Evolutionary conservation across 2,888 invertebrate species (phyloP).

Genomic region (Philaethria dido): DNA sequence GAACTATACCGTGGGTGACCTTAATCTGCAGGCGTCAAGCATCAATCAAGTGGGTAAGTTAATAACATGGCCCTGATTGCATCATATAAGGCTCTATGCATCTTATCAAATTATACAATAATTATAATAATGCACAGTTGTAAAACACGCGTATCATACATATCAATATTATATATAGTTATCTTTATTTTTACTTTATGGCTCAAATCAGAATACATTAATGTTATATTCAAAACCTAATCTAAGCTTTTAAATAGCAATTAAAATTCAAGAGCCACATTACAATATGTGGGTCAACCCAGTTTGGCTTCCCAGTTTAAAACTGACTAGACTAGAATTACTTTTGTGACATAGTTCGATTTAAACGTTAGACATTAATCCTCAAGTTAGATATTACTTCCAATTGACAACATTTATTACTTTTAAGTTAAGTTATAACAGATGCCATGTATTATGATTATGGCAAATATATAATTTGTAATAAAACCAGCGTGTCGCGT

Average conservation of each 20-base stretch:
- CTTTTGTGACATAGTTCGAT: constrained; percentile 10
- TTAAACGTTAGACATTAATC: constrained; percentile 9
- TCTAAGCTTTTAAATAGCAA: constrained; percentile 51
- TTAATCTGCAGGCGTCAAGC: constrained; percentile 40
- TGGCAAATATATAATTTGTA: not conserved
- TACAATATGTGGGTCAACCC: constrained; percentile 65
- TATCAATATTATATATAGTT: not conserved
- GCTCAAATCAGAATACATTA: not conserved
- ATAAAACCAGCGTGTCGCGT: not conserved
- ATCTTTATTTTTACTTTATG: not conserved
- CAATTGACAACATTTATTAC: not conserved
- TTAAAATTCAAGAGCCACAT: constrained; percentile 68
- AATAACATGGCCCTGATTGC: constrained; percentile 31
- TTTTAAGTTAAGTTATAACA: not conserved
- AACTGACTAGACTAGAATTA: constrained; percentile 34
- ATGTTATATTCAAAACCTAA: constrained; percentile 12
- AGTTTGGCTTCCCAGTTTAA: constrained; percentile 50
- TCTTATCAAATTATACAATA: constrained; percentile 19
- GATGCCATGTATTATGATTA: not conserved
- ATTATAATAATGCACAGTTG: not conserved
- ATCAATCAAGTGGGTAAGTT: constrained; percentile 34
- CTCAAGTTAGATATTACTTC: not conserved
- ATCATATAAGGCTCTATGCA: constrained; percentile 26
- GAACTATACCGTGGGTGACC: constrained; percentile 48
- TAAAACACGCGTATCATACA: not conserved